Evolutionary conservation across 2,113 vertebrate genomes (phyloP), one percentile per base, ranked within the genome.

Genomic region (Rhabdornis inornatus): DNA sequence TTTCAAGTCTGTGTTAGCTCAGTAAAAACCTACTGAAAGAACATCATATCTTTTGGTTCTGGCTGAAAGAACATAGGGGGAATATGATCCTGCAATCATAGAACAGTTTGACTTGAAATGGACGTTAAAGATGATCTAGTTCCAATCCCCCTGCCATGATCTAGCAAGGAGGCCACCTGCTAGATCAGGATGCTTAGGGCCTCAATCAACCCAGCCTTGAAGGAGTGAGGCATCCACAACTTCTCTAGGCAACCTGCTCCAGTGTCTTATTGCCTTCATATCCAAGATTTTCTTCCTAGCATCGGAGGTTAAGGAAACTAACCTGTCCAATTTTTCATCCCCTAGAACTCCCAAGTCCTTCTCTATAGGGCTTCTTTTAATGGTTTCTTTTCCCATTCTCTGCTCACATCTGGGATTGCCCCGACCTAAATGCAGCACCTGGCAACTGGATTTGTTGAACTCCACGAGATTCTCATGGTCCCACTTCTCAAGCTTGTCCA

Each of bases 371-470:
- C 28, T 75, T 39, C 7, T 60, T 15, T 60, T 60, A 45, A 10
- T 21, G 45, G 4, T 30, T 60, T 53, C 3, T 66, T 45, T 28
- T 68, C 16, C 39, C 20, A n/a, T 39, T 82, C 45, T 60, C 9
- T 25, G 60, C 39, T 66, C 33, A 60, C 4, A 6, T 53, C 45
- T 66, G n/a, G 11, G 20, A 53, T 68, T 68, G 2, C 9, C 23
- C 52, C 0, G 0, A 66, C 37, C 33, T 44, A 59, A 24, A 6
- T 30, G 28, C 37, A 45, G 28, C 15, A 66, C 3, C 39, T 52
- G 30, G 39, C 10, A 59, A n/a, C 30, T 53, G 53, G 20, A 45
- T 52, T 75, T 82, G 11, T 21, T 75, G n/a, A 82, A 82, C 13
- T 60, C 39, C 19, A n/a, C 17, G 37, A 74, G 37, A 27, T 28